These are phyloP conservation scores for Sebastes jordani DNA, from an alignment of 2,797 vertebrate species.

Conservation along the genomic window DNA sequence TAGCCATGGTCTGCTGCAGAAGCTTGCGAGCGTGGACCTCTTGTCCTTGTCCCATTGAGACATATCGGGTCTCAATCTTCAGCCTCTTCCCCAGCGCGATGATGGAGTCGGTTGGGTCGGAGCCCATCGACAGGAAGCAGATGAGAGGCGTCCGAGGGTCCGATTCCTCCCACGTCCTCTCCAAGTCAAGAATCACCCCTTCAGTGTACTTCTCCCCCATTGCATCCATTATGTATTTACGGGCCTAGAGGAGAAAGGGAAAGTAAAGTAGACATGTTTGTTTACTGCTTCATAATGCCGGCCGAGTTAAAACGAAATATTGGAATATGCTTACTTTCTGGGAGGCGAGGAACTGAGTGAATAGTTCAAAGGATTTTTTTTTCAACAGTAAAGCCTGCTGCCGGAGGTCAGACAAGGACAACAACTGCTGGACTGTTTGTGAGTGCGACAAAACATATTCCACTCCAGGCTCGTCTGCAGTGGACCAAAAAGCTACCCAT, in stretches of 20 bases:
- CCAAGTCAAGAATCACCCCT: conserved; percentile 90
- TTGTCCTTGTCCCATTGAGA: conserved; percentile 98
- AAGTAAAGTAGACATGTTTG: background rate
- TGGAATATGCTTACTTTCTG: conserved; percentile 17
- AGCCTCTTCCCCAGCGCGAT: conserved; percentile 92
- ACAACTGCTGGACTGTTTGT: conserved; percentile 19
- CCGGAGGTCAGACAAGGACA: conserved; percentile 7
- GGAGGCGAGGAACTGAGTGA: background rate
- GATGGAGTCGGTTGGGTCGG: conserved; percentile 95
- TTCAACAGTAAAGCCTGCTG: conserved; percentile 15
- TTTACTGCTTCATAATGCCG: conserved; percentile 3
- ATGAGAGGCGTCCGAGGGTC: conserved; percentile 91
- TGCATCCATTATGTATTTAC: conserved; percentile 91
- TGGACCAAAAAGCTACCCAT: conserved; percentile 30
- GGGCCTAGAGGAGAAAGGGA: conserved; percentile 81
- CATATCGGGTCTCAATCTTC: conserved; percentile 89
- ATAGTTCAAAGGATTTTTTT: conserved; percentile 1
- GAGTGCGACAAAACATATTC: conserved; percentile 38
- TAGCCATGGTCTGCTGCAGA: conserved; percentile 91
- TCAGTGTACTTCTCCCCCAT: conserved; percentile 92
- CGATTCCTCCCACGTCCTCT: conserved; percentile 95
- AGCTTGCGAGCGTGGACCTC: conserved; percentile 93
- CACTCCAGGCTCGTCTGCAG: conserved; percentile 26
- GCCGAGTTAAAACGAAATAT: conserved; percentile 12
- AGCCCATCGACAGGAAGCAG: conserved; percentile 97